phyloP scores from a whole-genome alignment of 2,888 invertebrate genomes.

The Seira sanloemensis region DNA sequence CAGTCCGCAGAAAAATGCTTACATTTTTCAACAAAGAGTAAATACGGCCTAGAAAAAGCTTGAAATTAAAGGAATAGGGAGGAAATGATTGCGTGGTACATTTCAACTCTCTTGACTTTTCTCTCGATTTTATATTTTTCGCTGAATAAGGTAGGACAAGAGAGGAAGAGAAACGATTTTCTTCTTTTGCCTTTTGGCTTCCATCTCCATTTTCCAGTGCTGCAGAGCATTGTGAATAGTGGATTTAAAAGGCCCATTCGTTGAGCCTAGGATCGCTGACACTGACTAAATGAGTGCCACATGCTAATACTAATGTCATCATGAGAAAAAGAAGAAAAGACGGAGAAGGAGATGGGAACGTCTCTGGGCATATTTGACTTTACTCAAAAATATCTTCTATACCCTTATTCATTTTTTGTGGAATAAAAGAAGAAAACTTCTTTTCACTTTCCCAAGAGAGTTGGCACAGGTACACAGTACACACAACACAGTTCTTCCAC shows the following conservation, averaged over 20 bases:
- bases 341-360: constrained; percentile 14
- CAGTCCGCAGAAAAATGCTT: too few species aligned
- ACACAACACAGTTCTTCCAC: not conserved
- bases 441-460: constrained; percentile 27
- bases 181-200: constrained; percentile 42
- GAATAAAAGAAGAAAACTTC: constrained; percentile 15
- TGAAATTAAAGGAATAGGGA: too few species aligned
- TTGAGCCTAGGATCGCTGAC: constrained; percentile 60
- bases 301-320: constrained; percentile 68
- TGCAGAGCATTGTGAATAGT: constrained; percentile 49
- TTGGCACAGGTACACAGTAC: constrained; percentile 47
- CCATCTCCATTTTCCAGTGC: constrained; percentile 27
- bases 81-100: too few species aligned
- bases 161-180: too few species aligned
- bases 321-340: constrained; percentile 37
- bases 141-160: not conserved
- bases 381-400: constrained; percentile 39
- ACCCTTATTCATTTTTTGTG: not conserved
- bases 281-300: constrained; percentile 70
- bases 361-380: constrained; percentile 36
- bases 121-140: not conserved
- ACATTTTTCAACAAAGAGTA: too few species aligned
- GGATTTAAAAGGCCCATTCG: constrained; percentile 67
- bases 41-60: too few species aligned
- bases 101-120: constrained; percentile 29